Conservation (phyloP, 2,113 vertebrate genomes). For the Polypterus senegalus region DNA sequence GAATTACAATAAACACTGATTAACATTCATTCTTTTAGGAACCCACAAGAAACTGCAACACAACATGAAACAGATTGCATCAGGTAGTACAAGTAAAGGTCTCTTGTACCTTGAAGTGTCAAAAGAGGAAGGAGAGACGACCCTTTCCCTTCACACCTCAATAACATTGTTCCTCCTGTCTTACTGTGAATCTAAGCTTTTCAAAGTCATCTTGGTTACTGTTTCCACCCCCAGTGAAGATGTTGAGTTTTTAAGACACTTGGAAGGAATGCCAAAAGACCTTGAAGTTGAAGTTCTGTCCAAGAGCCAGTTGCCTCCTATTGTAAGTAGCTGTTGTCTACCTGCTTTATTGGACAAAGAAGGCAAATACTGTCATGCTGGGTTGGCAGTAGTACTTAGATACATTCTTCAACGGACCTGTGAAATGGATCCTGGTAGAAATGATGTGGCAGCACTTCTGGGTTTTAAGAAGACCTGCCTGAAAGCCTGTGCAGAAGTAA, state of each 20-base stretch:
- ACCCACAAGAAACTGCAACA: too few species aligned
- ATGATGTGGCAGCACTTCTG: slow-evolving; percentile 64
- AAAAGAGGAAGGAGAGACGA: slow-evolving; percentile 33
- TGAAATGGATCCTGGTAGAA: slow-evolving; percentile 53
- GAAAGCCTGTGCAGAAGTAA: slow-evolving; percentile 94
- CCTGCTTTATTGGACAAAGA: slow-evolving; percentile 62
- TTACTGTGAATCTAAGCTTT: slow-evolving; percentile 75
- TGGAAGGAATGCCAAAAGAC: slow-evolving; percentile 21
- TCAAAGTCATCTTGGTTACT: slow-evolving; percentile 63
- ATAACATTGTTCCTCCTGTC: slow-evolving; percentile 77
- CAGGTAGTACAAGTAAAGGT: slow-evolving; percentile 35
- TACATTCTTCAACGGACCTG: slow-evolving; percentile 66
- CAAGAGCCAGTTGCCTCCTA: slow-evolving; percentile 46
- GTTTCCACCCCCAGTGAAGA: slow-evolving; percentile 12
- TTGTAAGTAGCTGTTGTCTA: slow-evolving; percentile 68
- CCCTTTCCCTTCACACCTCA: slow-evolving; percentile 76
- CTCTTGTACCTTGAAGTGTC: slow-evolving; percentile 63
- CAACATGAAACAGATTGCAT: slow-evolving; percentile 38
- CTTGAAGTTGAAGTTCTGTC: slow-evolving; percentile 41
- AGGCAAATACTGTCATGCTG: slow-evolving; percentile 71
- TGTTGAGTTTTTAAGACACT: slow-evolving; percentile 24
- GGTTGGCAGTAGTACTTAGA: slow-evolving; percentile 82
- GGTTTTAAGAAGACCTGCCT: slow-evolving; percentile 96
- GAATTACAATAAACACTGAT: too few species aligned
- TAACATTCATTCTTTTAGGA: too few species aligned